These are phyloP conservation scores for Benthosema pterotum DNA, from an alignment of 2,797 vertebrate species.

Conservation along the genomic window DNA sequence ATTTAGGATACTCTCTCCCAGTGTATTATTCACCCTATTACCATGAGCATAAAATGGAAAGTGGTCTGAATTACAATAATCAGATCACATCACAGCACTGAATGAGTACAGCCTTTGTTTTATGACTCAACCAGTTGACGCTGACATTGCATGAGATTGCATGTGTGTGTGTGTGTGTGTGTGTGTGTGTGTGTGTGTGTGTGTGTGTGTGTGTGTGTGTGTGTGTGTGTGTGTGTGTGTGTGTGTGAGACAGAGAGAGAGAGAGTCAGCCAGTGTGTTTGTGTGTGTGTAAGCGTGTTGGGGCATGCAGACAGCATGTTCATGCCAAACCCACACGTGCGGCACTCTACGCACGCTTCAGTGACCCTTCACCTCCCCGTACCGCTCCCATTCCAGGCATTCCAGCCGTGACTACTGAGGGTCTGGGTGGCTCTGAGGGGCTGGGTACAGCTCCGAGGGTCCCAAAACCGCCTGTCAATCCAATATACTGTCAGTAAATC, in stretches of 20 bases:
- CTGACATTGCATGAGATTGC: slow-evolving; percentile 32
- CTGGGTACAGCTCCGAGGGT: slow-evolving; percentile 41
- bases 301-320: slow-evolving; percentile 65
- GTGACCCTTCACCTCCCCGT: slow-evolving; percentile 74
- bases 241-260: no score
- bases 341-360: slow-evolving; percentile 50
- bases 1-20: slow-evolving; percentile 26
- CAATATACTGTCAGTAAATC: slow-evolving; percentile 10
- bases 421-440: slow-evolving; percentile 44
- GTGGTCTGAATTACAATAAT: slow-evolving; percentile 66
- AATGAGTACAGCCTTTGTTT: slow-evolving; percentile 68
- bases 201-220: slow-evolving; percentile 5
- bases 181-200: background rate
- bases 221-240: slow-evolving; percentile 21
- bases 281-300: slow-evolving; percentile 50
- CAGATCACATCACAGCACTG: slow-evolving; percentile 35
- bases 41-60: slow-evolving; percentile 41
- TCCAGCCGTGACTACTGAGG: slow-evolving; percentile 62
- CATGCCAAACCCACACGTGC: slow-evolving; percentile 68
- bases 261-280: no score
- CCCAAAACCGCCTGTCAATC: slow-evolving; percentile 21
- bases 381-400: slow-evolving; percentile 72
- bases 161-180: slow-evolving; percentile 26
- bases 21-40: slow-evolving; percentile 19
- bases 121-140: slow-evolving; percentile 48